Evolutionary conservation across 1,140 invertebrate species (phyloP), one percentile per base, ranked within the genome.

Genomic region (Chymomyza costata): DNA sequence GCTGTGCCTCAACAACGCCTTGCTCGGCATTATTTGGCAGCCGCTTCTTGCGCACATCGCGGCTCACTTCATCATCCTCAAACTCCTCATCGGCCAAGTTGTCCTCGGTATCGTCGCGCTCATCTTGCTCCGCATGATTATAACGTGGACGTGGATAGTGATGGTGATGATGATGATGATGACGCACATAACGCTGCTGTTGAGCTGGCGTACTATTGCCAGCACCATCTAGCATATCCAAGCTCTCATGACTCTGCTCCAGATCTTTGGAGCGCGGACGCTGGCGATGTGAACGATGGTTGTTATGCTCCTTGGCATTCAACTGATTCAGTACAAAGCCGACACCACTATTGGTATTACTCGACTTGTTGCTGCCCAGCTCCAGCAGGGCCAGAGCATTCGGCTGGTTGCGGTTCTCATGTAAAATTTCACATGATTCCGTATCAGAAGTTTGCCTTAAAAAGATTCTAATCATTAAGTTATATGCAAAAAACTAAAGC

Each of bases 391-490:
- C 62, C 41, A 84, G 19, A 1, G 57, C 54, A 41, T 82, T 81
- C 49, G 82, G 28, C 44, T 83, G 83, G 13, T 60, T 83, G 31
- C 81, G 71, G 21, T 68, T 82, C 51, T 85, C 83, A 58, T 85
- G 83, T 25, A 85, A 52, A 14, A 85, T 85, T 61, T 85, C 84
- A 70, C 83, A 85, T 5, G 83, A 85, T 49, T 85, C 83, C 39
- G 83, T 85, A 43, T 85, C 84, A 54, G 82, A 84, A 14, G 82
- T 85, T 84, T 85, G 84, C 84, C 84, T 85, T 32, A 6, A 63
- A 58, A 15, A n/a, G n/a, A n/a, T n/a, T n/a, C n/a, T n/a, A n/a
- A n/a, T n/a, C n/a, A n/a, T n/a, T n/a, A n/a, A n/a, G n/a, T n/a
- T n/a, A n/a, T n/a, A n/a, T n/a, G n/a, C n/a, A n/a, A n/a, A n/a